Conservation (phyloP, 1,140 invertebrate genomes). For the Coboldia fuscipes region DNA sequence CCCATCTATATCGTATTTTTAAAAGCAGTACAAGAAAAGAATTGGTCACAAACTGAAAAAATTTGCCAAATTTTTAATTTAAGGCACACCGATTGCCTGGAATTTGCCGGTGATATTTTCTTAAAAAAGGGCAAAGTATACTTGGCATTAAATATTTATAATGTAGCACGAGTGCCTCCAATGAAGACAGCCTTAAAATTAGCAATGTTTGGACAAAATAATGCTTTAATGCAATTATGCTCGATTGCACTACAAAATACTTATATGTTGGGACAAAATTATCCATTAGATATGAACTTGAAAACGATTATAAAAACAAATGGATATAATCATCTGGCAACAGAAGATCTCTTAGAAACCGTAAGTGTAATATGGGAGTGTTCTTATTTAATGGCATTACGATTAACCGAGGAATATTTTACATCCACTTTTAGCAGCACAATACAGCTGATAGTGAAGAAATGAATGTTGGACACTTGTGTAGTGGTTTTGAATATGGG, state of each 20-base stretch:
- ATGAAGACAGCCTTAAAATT: constrained; percentile 50
- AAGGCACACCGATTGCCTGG: constrained; percentile 43
- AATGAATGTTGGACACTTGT: constrained; percentile 10
- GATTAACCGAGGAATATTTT: too few species aligned
- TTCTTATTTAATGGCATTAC: too few species aligned
- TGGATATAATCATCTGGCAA: background rate
- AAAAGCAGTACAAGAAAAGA: constrained; percentile 19
- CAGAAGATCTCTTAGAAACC: too few species aligned
- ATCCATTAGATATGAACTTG: constrained; percentile 23
- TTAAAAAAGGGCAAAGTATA: constrained; percentile 36
- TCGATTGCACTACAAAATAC: constrained; percentile 18
- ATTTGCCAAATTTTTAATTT: constrained; percentile 32
- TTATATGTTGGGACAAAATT: constrained; percentile 13
- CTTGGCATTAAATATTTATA: constrained; percentile 45
- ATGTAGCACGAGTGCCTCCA: constrained; percentile 43
- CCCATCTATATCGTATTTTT: constrained; percentile 43
- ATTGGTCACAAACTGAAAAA: constrained; percentile 17
- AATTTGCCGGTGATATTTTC: constrained; percentile 47
- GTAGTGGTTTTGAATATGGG: constrained; percentile 17
- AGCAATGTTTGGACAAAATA: constrained; percentile 43
- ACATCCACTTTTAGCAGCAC: too few species aligned
- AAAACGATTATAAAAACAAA: constrained; percentile 5
- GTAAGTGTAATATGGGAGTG: too few species aligned
- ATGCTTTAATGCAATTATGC: constrained; percentile 32
- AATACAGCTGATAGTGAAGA: background rate